Conservation (phyloP, 2,113 vertebrate species). For the Clarias macrocephalus region DNA sequence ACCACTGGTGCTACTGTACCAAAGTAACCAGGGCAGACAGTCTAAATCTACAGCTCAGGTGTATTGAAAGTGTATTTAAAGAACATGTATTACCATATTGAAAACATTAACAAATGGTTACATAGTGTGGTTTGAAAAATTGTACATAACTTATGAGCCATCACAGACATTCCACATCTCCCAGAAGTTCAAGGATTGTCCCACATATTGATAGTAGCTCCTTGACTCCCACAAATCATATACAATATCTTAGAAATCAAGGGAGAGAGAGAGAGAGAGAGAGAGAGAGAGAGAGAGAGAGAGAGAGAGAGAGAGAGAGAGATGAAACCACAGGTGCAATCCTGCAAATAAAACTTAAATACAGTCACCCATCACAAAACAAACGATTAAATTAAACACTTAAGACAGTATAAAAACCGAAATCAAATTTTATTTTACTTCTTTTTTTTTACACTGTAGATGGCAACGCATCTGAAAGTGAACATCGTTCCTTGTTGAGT, state of each 20-base stretch:
- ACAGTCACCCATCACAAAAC: not conserved
- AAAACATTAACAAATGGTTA: not conserved
- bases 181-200: no score
- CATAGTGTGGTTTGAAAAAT: not conserved
- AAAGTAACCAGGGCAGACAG: not conserved
- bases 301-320: slow-evolving; percentile 18
- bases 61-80: not conserved
- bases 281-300: slow-evolving; percentile 16
- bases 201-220: no score
- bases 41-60: not conserved
- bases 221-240: no score
- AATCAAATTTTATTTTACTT: no score
- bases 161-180: not conserved
- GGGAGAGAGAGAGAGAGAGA: not conserved
- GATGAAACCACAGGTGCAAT: slow-evolving; percentile 46
- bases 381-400: not conserved
- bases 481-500: not conserved
- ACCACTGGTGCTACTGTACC: not conserved
- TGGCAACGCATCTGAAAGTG: not conserved
- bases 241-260: no score
- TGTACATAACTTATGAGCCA: not conserved
- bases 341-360: slow-evolving; percentile 5
- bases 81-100: not conserved
- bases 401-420: not conserved
- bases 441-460: not conserved